Evolutionary conservation across 1,140 invertebrate species (phyloP), one percentile per base, ranked within the genome.

Genomic region (Pogonomyrmex californicus): DNA sequence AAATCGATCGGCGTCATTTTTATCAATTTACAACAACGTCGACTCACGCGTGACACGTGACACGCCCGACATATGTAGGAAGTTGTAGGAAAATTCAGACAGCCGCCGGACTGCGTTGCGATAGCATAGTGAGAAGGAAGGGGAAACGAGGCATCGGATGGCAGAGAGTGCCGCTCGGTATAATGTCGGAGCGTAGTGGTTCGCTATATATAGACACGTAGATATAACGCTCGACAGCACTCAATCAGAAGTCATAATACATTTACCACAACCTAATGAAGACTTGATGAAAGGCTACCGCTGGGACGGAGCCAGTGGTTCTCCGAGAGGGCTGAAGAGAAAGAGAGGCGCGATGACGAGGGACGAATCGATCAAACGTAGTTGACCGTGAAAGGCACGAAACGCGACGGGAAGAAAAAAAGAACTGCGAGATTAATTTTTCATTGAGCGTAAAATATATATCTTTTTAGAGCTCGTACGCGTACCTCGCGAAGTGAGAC

Each of bases 241-340:
- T 92, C 91, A 91, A 92, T 92, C 91, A 92, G 91, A 92, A 92
- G 91, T 92, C 91, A 91, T 92, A 92, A 92, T 92, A 91, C 88
- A 92, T 92, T 92, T 92, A 92, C 87, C 88, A 56, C 71, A 77
- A 85, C 73, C 86, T 92, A 91, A 92, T 87, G 91, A 92, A 92
- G 91, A 91, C 86, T 73, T 86, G 90, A 91, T 88, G 90, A 91
- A 91, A 91, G 90, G 90, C 90, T 85, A 76, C 82, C 88, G 86
- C 70, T 87, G 90, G 86, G 89, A 89, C 79, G 33, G 14, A 49
- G 51, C 33, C 89, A 91, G 89, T 82, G 87, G 36, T 73, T 87
- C 87, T 90, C 86, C 78, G 78, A 36, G 73, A 87, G 82, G 68
- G 88, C 86, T 76, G 63, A 70, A 68, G 70, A 78, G 9, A 78